These are phyloP conservation scores for Palloptera scutellata DNA, from an alignment of 2,888 invertebrate species.

Conservation along the genomic window DNA sequence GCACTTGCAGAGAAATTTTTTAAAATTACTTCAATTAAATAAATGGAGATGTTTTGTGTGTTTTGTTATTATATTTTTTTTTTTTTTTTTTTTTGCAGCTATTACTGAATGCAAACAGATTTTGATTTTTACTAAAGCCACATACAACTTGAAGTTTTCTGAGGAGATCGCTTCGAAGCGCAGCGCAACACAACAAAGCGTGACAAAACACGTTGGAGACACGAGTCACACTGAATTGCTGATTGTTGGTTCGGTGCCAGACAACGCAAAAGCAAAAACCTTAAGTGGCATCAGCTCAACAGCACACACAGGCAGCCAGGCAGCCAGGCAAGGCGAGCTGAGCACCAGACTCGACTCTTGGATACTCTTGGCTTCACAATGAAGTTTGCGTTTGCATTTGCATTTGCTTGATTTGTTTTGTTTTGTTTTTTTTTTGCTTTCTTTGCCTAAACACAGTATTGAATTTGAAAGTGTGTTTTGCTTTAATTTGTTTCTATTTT, in stretches of 20 bases:
- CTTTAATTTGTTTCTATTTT: background rate
- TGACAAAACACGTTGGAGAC: constrained; percentile 64
- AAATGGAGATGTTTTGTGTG: background rate
- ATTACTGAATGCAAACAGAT: background rate
- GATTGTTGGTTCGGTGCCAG: constrained; percentile 38
- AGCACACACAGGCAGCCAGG: constrained; percentile 42
- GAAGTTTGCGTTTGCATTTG: background rate
- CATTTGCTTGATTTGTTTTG: background rate
- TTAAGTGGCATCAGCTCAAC: constrained; percentile 55
- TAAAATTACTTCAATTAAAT: constrained; percentile 8
- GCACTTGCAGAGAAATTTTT: no score
- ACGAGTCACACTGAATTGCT: constrained; percentile 64
- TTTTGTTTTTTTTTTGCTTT: background rate
- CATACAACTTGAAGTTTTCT: background rate
- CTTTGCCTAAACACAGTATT: no score
- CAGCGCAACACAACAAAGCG: constrained; percentile 38
- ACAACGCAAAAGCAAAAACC: no score
- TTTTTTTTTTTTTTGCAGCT: background rate
- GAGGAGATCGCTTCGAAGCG: background rate
- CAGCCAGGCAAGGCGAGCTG: background rate
- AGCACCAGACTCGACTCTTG: background rate
- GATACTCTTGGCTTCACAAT: background rate
- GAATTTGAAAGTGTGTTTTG: background rate
- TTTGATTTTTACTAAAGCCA: constrained; percentile 13
- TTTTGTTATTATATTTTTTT: constrained; percentile 18